These are phyloP conservation scores for Aricia agestis DNA, from an alignment of 1,140 invertebrate genomes.

Conservation along the genomic window DNA sequence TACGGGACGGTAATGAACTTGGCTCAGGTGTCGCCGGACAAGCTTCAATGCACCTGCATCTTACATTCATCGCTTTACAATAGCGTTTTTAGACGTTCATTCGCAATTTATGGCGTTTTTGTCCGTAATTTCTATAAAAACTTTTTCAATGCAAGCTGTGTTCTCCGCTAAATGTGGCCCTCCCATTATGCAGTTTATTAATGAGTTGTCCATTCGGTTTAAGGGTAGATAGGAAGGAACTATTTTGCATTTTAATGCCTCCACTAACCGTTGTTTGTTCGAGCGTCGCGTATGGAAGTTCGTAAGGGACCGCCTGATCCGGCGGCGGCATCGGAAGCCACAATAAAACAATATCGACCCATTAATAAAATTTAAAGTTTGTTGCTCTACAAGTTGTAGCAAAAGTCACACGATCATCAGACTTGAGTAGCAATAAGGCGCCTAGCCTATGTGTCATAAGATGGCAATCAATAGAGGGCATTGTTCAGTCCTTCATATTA, in stretches of 20 bases:
- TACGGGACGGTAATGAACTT: slow-evolving; percentile 70
- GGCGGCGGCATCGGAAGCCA: too few relatives aligned
- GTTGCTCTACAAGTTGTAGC: neutral
- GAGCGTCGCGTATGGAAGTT: too few relatives aligned
- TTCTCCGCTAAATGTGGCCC: neutral
- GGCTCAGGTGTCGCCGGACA: slow-evolving; percentile 53
- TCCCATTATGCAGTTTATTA: neutral
- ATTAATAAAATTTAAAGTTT: neutral
- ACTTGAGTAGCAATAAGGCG: neutral
- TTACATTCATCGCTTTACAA: neutral
- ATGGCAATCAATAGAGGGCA: neutral
- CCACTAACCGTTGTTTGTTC: too few relatives aligned
- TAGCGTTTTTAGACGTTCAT: slow-evolving; percentile 2
- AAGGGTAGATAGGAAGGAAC: neutral
- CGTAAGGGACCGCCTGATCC: too few relatives aligned
- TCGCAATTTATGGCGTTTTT: neutral
- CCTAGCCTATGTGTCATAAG: neutral
- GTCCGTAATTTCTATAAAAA: neutral
- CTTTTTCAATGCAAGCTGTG: neutral
- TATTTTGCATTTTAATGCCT: neutral
- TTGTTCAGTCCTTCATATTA: neutral
- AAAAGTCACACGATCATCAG: neutral
- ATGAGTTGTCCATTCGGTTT: neutral
- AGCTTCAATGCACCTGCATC: slow-evolving; percentile 41
- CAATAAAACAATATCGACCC: too few relatives aligned